A percentile compares a stretch with the other conserved stretches of the same genome.
Evolutionary conservation across 2,113 vertebrate species (phyloP).

Genomic region (Donacobius atricapilla): DNA sequence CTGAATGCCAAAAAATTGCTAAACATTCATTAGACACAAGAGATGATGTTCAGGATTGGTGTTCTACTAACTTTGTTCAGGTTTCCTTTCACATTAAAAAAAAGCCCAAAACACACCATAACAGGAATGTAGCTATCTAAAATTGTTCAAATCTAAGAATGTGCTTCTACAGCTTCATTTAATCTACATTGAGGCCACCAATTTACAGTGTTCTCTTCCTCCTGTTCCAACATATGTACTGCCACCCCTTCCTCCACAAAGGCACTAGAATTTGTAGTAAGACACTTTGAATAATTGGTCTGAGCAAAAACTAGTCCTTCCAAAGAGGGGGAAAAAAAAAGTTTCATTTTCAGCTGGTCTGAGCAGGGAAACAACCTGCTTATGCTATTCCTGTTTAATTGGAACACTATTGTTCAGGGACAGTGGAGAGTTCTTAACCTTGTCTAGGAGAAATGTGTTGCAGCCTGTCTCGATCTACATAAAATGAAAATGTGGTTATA

Average conservation of each 20-base stretch:
- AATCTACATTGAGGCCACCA: not conserved
- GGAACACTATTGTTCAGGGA: conserved; percentile 62
- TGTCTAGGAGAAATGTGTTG: conserved; percentile 63
- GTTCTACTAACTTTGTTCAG: not conserved
- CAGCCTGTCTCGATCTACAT: conserved; percentile 67
- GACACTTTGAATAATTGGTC: not conserved
- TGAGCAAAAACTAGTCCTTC: not conserved
- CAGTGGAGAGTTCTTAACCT: conserved; percentile 61
- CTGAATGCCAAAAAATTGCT: not conserved
- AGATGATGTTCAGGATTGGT: not conserved
- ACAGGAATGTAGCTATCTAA: not conserved
- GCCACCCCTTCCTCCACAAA: not conserved
- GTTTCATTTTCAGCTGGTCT: conserved; percentile 39
- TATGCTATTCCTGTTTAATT: conserved; percentile 60
- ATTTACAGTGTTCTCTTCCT: not conserved
- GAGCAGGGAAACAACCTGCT: conserved; percentile 55
- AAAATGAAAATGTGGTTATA: conserved; percentile 66
- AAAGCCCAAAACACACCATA: not conserved
- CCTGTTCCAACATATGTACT: not conserved
- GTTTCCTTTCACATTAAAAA: not conserved
- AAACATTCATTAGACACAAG: not conserved
- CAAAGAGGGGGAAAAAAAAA: not conserved
- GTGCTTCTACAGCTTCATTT: not conserved
- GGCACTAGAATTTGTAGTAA: not conserved
- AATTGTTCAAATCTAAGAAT: not conserved